A percentile compares a stretch with the other conserved stretches of the same genome.
These are phyloP conservation scores for Sphenodon punctatus DNA, from an alignment of 2,797 vertebrate species.

Conservation along the genomic window DNA sequence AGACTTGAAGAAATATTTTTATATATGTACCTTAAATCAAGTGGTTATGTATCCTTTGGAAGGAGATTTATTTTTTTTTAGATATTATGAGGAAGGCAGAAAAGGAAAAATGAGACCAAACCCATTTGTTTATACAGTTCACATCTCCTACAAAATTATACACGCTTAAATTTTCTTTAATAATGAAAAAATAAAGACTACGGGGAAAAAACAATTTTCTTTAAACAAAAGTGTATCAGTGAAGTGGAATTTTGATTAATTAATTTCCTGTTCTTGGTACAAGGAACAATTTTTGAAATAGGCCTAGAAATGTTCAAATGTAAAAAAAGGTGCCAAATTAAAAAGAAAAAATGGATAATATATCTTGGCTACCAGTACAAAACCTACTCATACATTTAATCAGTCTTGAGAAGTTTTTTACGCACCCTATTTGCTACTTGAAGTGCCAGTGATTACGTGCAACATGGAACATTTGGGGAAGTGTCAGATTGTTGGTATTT, in stretches of 20 bases:
- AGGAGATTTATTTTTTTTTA: neutral
- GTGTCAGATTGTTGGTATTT: rapidly evolving
- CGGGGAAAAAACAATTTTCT: too few relatives aligned
- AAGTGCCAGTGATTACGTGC: neutral
- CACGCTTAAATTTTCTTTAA: too few relatives aligned
- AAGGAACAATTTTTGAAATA: neutral
- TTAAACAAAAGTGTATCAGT: rapidly evolving
- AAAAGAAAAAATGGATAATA: neutral
- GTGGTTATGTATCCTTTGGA: neutral
- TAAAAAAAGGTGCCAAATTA: neutral
- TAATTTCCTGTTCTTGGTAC: neutral
- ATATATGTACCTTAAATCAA: neutral
- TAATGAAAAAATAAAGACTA: too few relatives aligned
- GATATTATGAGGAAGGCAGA: rapidly evolving
- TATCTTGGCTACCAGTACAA: neutral
- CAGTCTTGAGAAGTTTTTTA: neutral
- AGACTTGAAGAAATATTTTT: neutral
- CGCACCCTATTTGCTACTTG: neutral
- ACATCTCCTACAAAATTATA: neutral
- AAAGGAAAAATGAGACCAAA: neutral
- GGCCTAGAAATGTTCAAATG: neutral
- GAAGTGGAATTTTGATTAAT: too few relatives aligned
- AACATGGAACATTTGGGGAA: rapidly evolving
- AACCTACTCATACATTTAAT: neutral
- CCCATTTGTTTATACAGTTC: rapidly evolving